Conservation (phyloP, 1,140 invertebrate species). For the Meloidogyne floridensis region DNA sequence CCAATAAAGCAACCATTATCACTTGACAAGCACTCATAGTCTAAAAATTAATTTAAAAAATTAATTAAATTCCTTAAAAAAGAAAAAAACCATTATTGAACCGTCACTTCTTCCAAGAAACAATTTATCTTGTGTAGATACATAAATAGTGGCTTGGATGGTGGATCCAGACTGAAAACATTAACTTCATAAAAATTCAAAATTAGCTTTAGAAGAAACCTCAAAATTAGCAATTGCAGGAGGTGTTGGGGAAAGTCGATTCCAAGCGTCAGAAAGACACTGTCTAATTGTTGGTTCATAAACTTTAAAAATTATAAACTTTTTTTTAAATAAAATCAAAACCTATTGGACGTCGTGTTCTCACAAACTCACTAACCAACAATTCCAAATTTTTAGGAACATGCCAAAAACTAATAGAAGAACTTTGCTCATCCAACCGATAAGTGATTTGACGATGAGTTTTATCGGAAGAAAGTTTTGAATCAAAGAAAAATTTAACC, state of each 20-base stretch:
- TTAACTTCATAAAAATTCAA: no score
- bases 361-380: constrained; percentile 54
- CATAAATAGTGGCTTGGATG: constrained; percentile 86
- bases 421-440: constrained; percentile 52
- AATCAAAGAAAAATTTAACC: constrained; percentile 58
- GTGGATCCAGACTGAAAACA: constrained; percentile 66
- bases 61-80: background rate
- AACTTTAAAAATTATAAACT: constrained; percentile 44
- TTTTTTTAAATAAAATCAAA: background rate
- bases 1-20: constrained; percentile 87
- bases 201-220: background rate
- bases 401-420: constrained; percentile 46
- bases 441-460: constrained; percentile 73
- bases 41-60: constrained; percentile 70
- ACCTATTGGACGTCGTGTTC: constrained; percentile 53
- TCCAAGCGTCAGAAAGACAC: constrained; percentile 52
- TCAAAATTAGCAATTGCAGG: constrained; percentile 50
- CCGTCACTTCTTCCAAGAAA: constrained; percentile 93
- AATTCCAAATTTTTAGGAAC: constrained; percentile 55
- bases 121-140: constrained; percentile 85
- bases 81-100: constrained; percentile 69
- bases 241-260: constrained; percentile 46
- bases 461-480: constrained; percentile 47
- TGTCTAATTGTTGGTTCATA: constrained; percentile 56
- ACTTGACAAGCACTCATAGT: constrained; percentile 93